Evolutionary conservation across 2,113 vertebrate genomes (phyloP).

Genomic region (Onychorhynchus coronatus): DNA sequence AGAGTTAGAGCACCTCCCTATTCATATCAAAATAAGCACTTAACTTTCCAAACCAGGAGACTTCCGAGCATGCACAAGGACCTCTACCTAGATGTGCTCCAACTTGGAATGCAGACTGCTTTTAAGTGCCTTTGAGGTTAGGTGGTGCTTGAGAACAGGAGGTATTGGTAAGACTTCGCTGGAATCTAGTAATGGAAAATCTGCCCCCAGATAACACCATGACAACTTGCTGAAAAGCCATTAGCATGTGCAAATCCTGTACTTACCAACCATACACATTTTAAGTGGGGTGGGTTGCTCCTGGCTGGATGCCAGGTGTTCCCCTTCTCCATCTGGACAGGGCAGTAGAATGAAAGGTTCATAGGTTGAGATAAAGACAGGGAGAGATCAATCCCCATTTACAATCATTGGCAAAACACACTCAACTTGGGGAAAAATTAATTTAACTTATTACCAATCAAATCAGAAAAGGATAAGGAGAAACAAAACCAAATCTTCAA

Average conservation of each 20-base stretch:
- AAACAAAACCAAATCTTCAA: neutral
- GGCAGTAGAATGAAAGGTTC: neutral
- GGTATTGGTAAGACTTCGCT: neutral
- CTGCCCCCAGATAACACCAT: neutral
- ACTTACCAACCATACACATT: neutral
- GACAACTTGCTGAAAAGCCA: neutral
- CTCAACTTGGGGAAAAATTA: neutral
- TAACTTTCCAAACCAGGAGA: conserved; percentile 49
- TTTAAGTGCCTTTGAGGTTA: conserved; percentile 49
- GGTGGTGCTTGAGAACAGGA: conserved; percentile 51
- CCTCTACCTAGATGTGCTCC: conserved; percentile 34
- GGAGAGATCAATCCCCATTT: neutral
- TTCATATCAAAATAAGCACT: conserved; percentile 46
- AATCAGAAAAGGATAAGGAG: neutral
- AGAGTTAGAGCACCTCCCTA: conserved; percentile 40
- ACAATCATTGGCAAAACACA: fast-evolving
- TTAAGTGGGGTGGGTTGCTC: neutral
- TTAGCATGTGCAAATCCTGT: neutral
- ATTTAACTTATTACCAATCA: neutral
- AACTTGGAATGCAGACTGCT: conserved; percentile 38
- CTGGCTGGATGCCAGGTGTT: neutral
- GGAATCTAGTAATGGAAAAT: neutral
- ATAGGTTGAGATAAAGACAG: neutral
- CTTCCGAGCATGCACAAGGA: conserved; percentile 42
- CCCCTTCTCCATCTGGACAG: neutral